Evolutionary conservation across 1,140 invertebrate species (phyloP).

Genomic region (Venustaconcha ellipsiformis): DNA sequence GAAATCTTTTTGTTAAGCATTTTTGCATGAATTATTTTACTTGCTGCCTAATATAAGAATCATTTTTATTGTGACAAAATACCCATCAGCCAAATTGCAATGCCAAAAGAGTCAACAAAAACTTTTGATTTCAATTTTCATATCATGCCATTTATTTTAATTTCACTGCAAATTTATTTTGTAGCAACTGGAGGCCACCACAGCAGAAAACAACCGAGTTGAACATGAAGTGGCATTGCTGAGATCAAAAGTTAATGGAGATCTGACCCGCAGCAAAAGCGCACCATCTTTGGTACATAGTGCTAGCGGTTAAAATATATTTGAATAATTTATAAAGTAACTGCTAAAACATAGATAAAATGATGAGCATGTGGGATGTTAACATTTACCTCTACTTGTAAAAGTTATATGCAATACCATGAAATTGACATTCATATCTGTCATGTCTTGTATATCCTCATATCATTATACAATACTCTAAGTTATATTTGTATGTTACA

Average conservation of each 20-base stretch:
- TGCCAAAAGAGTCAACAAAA: too few relatives aligned
- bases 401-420: not conserved
- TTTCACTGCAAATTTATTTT: slow-evolving; percentile 30
- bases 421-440: too few relatives aligned
- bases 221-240: slow-evolving; percentile 89
- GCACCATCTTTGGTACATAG: slow-evolving; percentile 59
- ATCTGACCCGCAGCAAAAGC: slow-evolving; percentile 68
- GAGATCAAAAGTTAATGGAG: slow-evolving; percentile 84
- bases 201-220: slow-evolving; percentile 86
- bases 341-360: not conserved
- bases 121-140: too few relatives aligned
- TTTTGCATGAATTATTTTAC: too few relatives aligned
- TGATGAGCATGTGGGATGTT: not conserved
- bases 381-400: not conserved
- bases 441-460: not conserved
- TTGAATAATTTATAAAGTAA: not conserved
- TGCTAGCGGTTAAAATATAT: not conserved
- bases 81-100: too few relatives aligned
- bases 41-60: too few relatives aligned
- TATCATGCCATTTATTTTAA: too few relatives aligned
- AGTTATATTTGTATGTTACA: too few relatives aligned
- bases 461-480: too few relatives aligned
- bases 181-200: slow-evolving; percentile 90
- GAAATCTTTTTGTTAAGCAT: too few relatives aligned
- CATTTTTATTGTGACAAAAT: too few relatives aligned